phyloP scores from a whole-genome alignment of 2,113 vertebrate species.

The Platichthys stellatus region DNA sequence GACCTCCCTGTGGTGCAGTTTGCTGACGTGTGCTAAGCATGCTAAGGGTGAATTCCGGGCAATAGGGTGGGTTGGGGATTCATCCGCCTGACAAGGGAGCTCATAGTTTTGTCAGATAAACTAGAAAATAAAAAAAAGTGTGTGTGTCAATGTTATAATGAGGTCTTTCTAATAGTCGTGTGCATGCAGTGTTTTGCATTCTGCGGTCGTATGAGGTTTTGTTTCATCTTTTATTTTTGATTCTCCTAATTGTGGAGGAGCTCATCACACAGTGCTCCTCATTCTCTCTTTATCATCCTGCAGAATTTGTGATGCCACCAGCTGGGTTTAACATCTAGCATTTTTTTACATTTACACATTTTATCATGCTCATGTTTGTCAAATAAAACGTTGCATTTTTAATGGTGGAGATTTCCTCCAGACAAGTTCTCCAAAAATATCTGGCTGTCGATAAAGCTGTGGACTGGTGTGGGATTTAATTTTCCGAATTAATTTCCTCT shows the following conservation, averaged over 20 bases:
- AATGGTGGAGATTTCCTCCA: too few species aligned
- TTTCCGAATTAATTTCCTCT: constrained; percentile 11
- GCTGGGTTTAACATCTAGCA: too few species aligned
- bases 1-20: constrained; percentile 40
- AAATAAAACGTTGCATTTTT: too few species aligned
- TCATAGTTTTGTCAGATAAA: constrained; percentile 23
- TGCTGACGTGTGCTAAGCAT: constrained; percentile 37
- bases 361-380: too few species aligned
- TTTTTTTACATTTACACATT: too few species aligned
- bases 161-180: neutral
- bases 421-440: too few species aligned
- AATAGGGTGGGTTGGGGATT: neutral
- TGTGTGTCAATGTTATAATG: neutral
- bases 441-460: constrained; percentile 3
- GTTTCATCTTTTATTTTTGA: neutral
- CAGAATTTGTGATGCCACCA: too few species aligned
- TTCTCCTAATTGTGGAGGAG: neutral
- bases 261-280: neutral
- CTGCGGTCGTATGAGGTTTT: neutral
- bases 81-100: neutral
- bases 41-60: constrained; percentile 36
- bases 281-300: neutral
- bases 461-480: constrained; percentile 15
- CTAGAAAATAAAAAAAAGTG: constrained; percentile 39
- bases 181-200: neutral